These are phyloP conservation scores for Mystacides longicornis DNA, from an alignment of 2,888 invertebrate genomes.

Conservation along the genomic window DNA sequence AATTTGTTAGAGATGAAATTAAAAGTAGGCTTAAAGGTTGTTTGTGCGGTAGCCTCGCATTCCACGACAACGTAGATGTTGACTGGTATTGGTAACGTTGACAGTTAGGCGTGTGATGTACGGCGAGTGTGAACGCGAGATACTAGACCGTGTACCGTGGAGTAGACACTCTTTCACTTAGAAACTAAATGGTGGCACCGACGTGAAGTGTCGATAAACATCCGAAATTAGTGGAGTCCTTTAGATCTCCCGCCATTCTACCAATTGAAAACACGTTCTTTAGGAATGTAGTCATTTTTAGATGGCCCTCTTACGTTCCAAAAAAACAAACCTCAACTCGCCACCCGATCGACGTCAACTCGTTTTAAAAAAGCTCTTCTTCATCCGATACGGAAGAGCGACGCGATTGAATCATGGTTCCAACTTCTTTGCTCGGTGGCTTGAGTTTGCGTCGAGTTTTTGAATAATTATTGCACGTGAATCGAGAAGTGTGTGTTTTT, in stretches of 20 bases:
- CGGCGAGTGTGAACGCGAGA: background rate
- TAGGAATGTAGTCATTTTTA: slow-evolving; percentile 20
- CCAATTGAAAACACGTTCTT: slow-evolving; percentile 22
- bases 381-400: background rate
- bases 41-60: too few species aligned
- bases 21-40: too few species aligned
- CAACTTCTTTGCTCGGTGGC: background rate
- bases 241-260: slow-evolving; percentile 14
- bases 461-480: too few species aligned
- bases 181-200: too few species aligned
- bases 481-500: too few species aligned
- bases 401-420: background rate
- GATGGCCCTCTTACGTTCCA: slow-evolving; percentile 15
- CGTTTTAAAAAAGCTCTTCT: background rate
- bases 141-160: background rate
- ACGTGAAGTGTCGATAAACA: slow-evolving; percentile 6
- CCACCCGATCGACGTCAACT: background rate
- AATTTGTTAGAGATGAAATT: too few species aligned
- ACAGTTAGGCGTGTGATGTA: too few species aligned
- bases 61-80: too few species aligned
- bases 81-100: too few species aligned
- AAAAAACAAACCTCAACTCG: background rate
- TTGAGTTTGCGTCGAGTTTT: too few species aligned
- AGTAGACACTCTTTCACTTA: background rate
- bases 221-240: slow-evolving; percentile 6